These are phyloP conservation scores for Nyctibius bracteatus DNA, from an alignment of 2,113 vertebrate species.

Conservation along the genomic window DNA sequence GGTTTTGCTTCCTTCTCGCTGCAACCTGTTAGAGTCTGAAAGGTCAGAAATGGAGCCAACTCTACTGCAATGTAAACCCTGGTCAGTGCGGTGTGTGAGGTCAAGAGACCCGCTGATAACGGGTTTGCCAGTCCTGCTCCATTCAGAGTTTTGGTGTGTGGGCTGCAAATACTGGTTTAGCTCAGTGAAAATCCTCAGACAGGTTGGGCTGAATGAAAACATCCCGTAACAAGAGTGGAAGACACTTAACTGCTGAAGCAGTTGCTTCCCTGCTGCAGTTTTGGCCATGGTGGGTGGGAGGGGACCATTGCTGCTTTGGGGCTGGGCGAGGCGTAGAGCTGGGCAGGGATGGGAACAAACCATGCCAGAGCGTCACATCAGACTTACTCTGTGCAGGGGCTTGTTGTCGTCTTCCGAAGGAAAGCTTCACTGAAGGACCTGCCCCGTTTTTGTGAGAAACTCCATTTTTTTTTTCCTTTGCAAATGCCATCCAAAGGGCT, in stretches of 20 bases:
- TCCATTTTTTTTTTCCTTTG: background rate
- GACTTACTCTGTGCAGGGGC: background rate
- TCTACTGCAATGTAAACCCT: accelerated
- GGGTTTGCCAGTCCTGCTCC: background rate
- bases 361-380: background rate
- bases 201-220: background rate
- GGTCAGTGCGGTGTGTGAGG: background rate
- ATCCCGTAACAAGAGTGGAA: background rate
- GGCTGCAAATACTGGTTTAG: background rate
- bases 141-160: background rate
- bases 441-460: background rate
- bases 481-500: background rate
- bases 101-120: accelerated
- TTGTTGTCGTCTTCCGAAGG: background rate
- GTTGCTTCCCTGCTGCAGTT: background rate
- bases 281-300: accelerated
- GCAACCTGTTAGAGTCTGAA: background rate
- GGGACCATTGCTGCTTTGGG: accelerated
- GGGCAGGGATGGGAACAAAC: background rate
- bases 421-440: background rate
- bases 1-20: background rate
- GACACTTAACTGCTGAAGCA: background rate
- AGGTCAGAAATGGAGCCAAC: background rate
- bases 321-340: background rate
- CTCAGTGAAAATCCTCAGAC: background rate